Conservation (phyloP, 2,113 vertebrate species). For the Gorilla gorilla region DNA sequence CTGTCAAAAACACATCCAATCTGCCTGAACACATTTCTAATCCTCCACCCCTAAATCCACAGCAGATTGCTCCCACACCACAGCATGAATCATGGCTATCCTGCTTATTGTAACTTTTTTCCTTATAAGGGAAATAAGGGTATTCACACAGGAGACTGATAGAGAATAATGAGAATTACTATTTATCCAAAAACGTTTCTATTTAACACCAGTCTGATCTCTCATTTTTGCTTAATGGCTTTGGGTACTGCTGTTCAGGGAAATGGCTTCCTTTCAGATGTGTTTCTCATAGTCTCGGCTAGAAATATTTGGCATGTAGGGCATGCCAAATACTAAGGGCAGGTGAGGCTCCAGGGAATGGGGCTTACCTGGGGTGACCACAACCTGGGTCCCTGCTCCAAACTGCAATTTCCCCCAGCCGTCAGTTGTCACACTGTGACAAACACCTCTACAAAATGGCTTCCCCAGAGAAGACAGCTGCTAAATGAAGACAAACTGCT, state of each 20-base stretch:
- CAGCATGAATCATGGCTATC: conserved; percentile 29
- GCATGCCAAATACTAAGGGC: conserved; percentile 12
- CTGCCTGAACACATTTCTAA: conserved; percentile 74
- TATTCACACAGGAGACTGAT: background rate
- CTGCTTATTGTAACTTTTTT: conserved; percentile 46
- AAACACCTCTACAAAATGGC: conserved; percentile 77
- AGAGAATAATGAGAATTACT: conserved; percentile 58
- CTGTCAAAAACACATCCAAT: conserved; percentile 77
- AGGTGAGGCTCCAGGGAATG: background rate
- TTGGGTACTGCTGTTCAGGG: background rate
- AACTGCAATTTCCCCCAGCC: conserved; percentile 56
- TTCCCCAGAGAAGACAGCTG: conserved; percentile 70
- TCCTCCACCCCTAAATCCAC: conserved; percentile 50
- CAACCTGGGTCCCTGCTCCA: conserved; percentile 73
- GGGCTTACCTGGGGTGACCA: conserved; percentile 74
- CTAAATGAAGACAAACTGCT: conserved; percentile 79
- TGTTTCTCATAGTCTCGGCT: background rate
- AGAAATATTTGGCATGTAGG: background rate
- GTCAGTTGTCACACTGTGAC: conserved; percentile 69
- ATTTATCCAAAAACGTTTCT: conserved; percentile 61
- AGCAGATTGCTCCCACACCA: conserved; percentile 22
- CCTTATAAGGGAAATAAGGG: conserved; percentile 36
- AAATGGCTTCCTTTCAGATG: conserved; percentile 51
- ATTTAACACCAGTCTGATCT: conserved; percentile 47
- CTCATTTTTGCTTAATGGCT: conserved; percentile 55